Percentiles rank a stretch among this genome's conserved stretches.
Evolutionary conservation across 2,888 invertebrate species (phyloP).

Genomic region (Odiellus spinosus): DNA sequence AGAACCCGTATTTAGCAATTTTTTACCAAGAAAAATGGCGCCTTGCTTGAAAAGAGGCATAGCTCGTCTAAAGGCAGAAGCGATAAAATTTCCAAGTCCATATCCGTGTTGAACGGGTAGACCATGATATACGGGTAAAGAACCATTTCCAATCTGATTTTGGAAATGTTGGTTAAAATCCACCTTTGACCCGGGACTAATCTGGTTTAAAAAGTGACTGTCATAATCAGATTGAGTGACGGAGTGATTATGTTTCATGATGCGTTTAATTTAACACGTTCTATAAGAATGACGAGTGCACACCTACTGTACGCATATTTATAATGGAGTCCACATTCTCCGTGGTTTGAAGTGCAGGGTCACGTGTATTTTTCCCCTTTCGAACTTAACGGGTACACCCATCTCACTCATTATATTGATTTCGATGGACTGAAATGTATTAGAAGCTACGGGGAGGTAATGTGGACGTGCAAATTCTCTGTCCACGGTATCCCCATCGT

Average conservation of each 20-base stretch:
- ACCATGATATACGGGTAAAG: constrained; percentile 5
- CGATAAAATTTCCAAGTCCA: constrained; percentile 7
- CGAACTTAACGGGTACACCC: constrained; percentile 3
- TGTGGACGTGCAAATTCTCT: background rate
- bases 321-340: no score
- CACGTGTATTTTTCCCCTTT: constrained; percentile 3
- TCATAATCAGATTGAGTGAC: no score
- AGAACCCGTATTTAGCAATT: constrained; percentile 4
- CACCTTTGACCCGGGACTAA: no score
- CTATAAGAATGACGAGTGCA: no score
- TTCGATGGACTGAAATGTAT: constrained; percentile 6
- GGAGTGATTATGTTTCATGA: no score
- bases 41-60: constrained; percentile 6
- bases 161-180: no score
- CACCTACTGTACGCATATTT: no score
- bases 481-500: background rate
- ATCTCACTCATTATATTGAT: constrained; percentile 4
- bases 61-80: constrained; percentile 7
- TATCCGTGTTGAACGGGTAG: constrained; percentile 5
- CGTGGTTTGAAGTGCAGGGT: constrained; percentile 2
- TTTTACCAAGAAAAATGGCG: constrained; percentile 7
- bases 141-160: no score
- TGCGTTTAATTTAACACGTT: no score
- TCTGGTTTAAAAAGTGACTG: no score
- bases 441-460: constrained; percentile 1